These are phyloP conservation scores for Penaeus monodon DNA, from an alignment of 2,888 invertebrate species.

Conservation along the genomic window DNA sequence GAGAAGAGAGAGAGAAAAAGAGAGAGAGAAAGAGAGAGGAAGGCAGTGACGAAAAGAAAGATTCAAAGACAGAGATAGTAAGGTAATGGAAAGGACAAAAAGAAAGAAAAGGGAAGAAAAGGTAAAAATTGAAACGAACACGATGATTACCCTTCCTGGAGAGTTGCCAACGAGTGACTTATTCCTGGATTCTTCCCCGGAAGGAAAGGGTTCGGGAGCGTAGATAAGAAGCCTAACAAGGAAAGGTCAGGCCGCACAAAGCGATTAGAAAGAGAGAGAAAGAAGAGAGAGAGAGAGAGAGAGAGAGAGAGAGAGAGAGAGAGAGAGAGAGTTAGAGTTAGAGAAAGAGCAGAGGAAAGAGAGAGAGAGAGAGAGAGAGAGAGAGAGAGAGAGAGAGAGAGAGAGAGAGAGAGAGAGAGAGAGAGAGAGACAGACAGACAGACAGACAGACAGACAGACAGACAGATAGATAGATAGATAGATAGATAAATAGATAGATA, in stretches of 20 bases:
- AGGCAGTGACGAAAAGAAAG: neutral
- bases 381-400: neutral
- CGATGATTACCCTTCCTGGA: no score
- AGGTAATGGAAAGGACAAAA: no score
- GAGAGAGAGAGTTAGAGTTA: neutral
- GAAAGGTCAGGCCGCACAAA: no score
- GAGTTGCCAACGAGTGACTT: no score
- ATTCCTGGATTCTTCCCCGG: no score
- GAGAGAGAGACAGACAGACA: neutral
- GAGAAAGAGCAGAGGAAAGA: neutral
- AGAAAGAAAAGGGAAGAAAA: neutral
- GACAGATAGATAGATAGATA: no score
- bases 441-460: neutral
- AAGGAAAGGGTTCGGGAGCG: no score
- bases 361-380: neutral
- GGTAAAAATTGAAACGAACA: neutral
- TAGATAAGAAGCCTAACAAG: no score
- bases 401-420: neutral
- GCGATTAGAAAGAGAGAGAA: no score
- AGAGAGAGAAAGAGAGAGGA: neutral
- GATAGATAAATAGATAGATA: no score
- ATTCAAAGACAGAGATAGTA: neutral
- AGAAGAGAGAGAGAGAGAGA: neutral
- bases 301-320: neutral
- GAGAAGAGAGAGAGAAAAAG: neutral